Evolutionary conservation across 2,888 invertebrate species (phyloP).

Genomic region (Acanthococcus lagerstroemiae): DNA sequence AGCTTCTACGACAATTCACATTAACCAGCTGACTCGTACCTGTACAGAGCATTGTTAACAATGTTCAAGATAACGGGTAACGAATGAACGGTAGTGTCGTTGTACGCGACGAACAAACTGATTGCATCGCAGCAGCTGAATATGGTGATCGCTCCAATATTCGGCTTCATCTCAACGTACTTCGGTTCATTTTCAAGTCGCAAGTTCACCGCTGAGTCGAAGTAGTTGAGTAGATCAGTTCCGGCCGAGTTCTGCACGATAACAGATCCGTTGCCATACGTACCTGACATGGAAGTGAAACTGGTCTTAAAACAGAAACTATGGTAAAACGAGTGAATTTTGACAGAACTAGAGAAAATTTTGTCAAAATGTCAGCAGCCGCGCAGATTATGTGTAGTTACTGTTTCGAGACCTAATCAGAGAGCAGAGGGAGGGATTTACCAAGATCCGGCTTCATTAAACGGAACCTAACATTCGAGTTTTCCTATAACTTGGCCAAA

Average conservation of each 20-base stretch:
- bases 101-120: conserved; percentile 52
- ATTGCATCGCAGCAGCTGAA: conserved; percentile 35
- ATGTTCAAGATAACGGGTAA: conserved; percentile 64
- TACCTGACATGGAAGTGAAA: conserved; percentile 2
- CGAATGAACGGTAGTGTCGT: conserved; percentile 69
- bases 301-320: too few relatives aligned
- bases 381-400: too few relatives aligned
- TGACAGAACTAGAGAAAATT: too few relatives aligned
- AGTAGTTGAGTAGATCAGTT: neutral
- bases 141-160: conserved; percentile 58
- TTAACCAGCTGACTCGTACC: too few relatives aligned
- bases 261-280: conserved; percentile 5
- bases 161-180: conserved; percentile 51
- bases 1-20: too few relatives aligned
- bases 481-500: too few relatives aligned
- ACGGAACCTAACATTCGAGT: too few relatives aligned
- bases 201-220: neutral
- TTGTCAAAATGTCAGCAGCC: too few relatives aligned
- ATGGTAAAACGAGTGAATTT: too few relatives aligned
- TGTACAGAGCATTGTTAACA: conserved; percentile 59
- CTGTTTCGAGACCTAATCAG: too few relatives aligned
- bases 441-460: too few relatives aligned
- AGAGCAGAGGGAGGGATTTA: too few relatives aligned
- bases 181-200: neutral
- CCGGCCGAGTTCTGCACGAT: neutral